Base-by-base conservation (phyloP, 2,797 vertebrate species). In the Lepus oiostolus region DNA sequence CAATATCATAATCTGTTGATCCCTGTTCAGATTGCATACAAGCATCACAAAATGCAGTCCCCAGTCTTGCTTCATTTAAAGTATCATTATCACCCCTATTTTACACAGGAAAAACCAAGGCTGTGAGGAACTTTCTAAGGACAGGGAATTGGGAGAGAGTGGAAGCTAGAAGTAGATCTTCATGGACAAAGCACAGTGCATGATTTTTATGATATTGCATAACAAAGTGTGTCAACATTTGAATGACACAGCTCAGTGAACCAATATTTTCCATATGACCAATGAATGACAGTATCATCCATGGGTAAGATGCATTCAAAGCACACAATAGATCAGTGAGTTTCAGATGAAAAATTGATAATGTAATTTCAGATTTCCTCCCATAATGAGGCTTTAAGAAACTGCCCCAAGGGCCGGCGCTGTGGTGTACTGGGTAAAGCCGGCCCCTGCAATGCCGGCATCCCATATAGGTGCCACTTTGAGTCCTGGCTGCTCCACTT, bases 121-220 rank as follows among this genome's bases (percentile, higher is more conserved):
- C 50, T 82, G 52, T n/a, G 85, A 77, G 82, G 47, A 63, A 85
- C 60, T 91, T 77, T 81, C 50, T 83, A 60, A 87, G 85, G 12
- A 82, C 35, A 91, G 47, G 50, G 35, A 92, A 58, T 68, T 95
- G 24, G 74, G 77, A 91, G 70, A 85, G 70, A 85, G 7, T 38
- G 54, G 12, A 85, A 89, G 52, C 26, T 88, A 93, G 21, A 91
- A 68, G 47, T 87, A 26, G 42, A 85, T 96, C 84, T 77, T 82
- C 91, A 63, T 1, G n/a, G 54, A 8, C 42, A 82, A 82, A 7
- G 16, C 19, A 54, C 2, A 42, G 14, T 13, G 58, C 8, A 67
- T 42, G 32, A 63, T 50, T 77, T 26, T 58, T 58, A 58, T 47
- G 0, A 87, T 80, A 58, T 32, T 74, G 7, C 62, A 16, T 67